These are phyloP conservation scores for Tetramorium simillimum DNA, from an alignment of 1,140 invertebrate species.

Conservation along the genomic window DNA sequence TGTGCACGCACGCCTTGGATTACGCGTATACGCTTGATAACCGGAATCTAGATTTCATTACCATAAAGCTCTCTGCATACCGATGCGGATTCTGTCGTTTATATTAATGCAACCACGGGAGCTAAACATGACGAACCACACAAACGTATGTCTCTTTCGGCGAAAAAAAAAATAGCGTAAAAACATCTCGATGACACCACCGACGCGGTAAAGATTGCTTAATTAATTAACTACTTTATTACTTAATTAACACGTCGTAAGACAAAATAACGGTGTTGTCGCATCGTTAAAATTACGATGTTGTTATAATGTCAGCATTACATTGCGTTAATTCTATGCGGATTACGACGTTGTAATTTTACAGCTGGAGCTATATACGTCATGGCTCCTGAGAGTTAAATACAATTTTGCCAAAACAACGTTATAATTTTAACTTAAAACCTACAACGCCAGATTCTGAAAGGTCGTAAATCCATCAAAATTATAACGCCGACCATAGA, in stretches of 20 bases:
- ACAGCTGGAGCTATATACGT: background rate
- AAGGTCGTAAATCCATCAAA: conserved; percentile 31
- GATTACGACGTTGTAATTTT: conserved; percentile 11
- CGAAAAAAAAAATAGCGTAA: conserved; percentile 8
- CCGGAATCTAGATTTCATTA: conserved; percentile 73
- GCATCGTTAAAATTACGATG: background rate
- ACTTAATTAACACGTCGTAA: conserved; percentile 5
- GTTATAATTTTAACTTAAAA: conserved; percentile 44
- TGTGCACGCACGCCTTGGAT: conserved; percentile 12
- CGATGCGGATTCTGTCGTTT: conserved; percentile 60
- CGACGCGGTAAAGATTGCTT: background rate
- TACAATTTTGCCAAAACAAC: conserved; percentile 23
- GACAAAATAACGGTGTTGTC: background rate
- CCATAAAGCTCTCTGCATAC: conserved; percentile 59
- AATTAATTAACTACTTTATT: background rate
- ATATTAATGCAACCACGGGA: conserved; percentile 52
- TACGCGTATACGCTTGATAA: conserved; percentile 50
- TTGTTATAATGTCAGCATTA: background rate
- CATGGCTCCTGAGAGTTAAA: background rate
- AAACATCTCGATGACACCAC: background rate
- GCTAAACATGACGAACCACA: conserved; percentile 19
- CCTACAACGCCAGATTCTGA: background rate
- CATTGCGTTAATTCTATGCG: background rate
- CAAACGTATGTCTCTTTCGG: background rate
- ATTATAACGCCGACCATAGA: conserved; percentile 2